Evolutionary conservation across 2,888 invertebrate species (phyloP).

Genomic region (Drosophila nr. medialis): DNA sequence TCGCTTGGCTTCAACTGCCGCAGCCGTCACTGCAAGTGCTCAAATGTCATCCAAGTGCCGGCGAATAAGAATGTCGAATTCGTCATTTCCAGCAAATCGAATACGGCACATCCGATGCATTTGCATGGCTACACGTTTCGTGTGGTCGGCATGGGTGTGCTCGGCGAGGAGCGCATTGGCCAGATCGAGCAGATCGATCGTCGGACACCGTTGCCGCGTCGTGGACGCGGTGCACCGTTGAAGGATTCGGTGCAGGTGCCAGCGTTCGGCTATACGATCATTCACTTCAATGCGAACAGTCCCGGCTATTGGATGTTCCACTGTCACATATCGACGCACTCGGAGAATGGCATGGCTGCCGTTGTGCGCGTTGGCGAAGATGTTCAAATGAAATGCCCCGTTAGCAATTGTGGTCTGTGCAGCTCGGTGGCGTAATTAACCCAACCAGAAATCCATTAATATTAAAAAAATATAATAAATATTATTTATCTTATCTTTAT

Average conservation of each 20-base stretch:
- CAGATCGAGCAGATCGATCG: constrained; percentile 80
- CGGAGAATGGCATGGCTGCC: constrained; percentile 82
- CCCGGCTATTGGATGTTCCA: constrained; percentile 83
- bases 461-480: not conserved
- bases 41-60: constrained; percentile 81
- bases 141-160: constrained; percentile 82
- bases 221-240: constrained; percentile 72
- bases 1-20: constrained; percentile 74
- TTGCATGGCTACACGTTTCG: constrained; percentile 82
- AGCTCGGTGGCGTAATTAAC: constrained; percentile 66
- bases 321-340: constrained; percentile 81
- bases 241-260: constrained; percentile 83
- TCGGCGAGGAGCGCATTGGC: constrained; percentile 72
- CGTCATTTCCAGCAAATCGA: constrained; percentile 72
- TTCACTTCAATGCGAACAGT: constrained; percentile 78
- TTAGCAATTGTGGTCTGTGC: constrained; percentile 82
- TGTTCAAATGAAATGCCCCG: constrained; percentile 81
- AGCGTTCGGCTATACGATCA: constrained; percentile 80
- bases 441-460: not conserved
- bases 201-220: constrained; percentile 70
- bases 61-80: constrained; percentile 79
- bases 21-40: constrained; percentile 75
- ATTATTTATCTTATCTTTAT: not conserved
- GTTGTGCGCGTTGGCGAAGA: constrained; percentile 81
- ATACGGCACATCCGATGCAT: constrained; percentile 80